Evolutionary conservation across 1,140 invertebrate genomes (phyloP).

Genomic region (Heliconius hewitsoni): DNA sequence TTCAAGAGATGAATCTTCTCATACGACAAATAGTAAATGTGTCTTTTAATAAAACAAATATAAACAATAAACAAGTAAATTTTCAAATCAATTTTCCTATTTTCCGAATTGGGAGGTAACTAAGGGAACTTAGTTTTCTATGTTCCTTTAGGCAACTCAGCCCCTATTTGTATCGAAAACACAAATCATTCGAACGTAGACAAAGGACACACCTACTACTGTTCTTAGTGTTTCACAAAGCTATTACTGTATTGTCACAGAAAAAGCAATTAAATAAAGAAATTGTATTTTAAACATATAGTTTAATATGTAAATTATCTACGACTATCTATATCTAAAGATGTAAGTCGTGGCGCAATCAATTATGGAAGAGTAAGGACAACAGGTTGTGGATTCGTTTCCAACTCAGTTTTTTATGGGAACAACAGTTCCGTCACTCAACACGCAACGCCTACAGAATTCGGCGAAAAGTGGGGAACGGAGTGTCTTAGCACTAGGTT

Average conservation of each 20-base stretch:
- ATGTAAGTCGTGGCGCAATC: too few relatives aligned
- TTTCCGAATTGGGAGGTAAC: background rate
- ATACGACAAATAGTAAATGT: too few relatives aligned
- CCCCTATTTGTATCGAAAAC: conserved; percentile 3
- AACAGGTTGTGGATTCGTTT: too few relatives aligned
- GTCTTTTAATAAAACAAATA: background rate
- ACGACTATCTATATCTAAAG: background rate
- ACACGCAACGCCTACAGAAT: too few relatives aligned
- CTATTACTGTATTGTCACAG: background rate
- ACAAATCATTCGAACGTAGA: background rate
- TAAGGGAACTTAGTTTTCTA: background rate
- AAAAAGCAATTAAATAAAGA: background rate
- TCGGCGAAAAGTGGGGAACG: too few relatives aligned
- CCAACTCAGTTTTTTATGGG: too few relatives aligned
- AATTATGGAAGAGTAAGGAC: too few relatives aligned
- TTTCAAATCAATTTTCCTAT: background rate
- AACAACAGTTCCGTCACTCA: too few relatives aligned
- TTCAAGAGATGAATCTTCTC: too few relatives aligned
- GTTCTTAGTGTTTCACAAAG: background rate
- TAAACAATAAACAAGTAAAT: background rate
- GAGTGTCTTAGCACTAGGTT: too few relatives aligned
- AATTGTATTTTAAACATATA: background rate
- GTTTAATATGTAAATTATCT: background rate
- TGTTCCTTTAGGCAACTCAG: background rate
- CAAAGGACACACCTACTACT: background rate